Evolutionary conservation across 2,113 vertebrate species (phyloP).

Genomic region (Alexandromys fortis): DNA sequence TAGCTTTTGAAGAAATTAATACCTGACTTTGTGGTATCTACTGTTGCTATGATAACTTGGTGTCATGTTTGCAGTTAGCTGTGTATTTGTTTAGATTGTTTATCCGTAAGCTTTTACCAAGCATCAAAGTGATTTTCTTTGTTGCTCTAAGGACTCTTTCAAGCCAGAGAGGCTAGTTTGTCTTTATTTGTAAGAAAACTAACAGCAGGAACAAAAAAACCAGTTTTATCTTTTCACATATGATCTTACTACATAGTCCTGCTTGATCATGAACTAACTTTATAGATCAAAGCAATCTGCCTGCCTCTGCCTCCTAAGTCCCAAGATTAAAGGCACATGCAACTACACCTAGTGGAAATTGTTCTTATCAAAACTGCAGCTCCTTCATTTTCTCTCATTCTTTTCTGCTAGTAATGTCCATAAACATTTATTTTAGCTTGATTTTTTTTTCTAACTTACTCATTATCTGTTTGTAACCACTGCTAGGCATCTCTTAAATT

Average conservation of each 20-base stretch:
- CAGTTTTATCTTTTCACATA: neutral
- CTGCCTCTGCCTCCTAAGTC: neutral
- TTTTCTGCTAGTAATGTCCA: neutral
- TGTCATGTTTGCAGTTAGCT: neutral
- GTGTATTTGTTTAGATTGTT: neutral
- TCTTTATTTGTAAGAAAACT: conserved; percentile 9
- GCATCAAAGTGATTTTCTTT: neutral
- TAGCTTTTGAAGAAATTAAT: conserved; percentile 9
- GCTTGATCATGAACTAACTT: neutral
- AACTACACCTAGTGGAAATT: neutral
- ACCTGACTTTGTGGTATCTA: neutral
- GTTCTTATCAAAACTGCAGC: neutral
- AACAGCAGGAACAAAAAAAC: neutral
- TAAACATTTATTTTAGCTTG: conserved; percentile 33
- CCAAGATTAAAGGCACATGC: too few relatives aligned
- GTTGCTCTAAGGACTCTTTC: neutral
- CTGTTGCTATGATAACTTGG: neutral
- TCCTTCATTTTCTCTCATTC: neutral
- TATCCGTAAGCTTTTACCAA: neutral
- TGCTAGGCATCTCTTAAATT: conserved; percentile 8
- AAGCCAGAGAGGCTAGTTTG: neutral
- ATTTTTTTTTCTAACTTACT: conserved; percentile 42
- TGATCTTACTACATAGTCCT: neutral
- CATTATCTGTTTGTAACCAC: conserved; percentile 5
- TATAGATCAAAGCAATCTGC: neutral